Conservation (phyloP, 2,113 vertebrate genomes). For the Morone chrysops region DNA sequence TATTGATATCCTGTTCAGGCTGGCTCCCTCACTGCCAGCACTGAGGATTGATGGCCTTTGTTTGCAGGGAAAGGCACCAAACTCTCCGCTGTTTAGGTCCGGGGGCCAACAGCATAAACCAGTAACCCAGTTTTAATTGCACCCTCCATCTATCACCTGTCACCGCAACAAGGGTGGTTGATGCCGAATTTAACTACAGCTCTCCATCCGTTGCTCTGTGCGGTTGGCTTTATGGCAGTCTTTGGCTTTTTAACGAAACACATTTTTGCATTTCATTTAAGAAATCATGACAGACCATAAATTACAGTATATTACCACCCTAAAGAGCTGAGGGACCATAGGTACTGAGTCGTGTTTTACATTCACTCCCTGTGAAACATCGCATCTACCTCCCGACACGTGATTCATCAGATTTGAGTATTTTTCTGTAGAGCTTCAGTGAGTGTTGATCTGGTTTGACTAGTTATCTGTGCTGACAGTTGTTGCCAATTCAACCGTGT, state of each 20-base stretch:
- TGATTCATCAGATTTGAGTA: conserved; percentile 6
- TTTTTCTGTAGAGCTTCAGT: background rate
- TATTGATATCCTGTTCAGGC: conserved; percentile 75
- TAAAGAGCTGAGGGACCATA: background rate
- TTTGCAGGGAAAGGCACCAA: conserved; percentile 76
- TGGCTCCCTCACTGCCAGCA: conserved; percentile 57
- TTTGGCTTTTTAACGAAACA: conserved; percentile 7
- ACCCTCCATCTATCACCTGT: conserved; percentile 82
- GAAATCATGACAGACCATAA: background rate
- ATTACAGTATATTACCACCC: background rate
- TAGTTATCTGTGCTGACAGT: conserved; percentile 40
- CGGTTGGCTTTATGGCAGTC: background rate
- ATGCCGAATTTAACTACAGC: conserved; percentile 67
- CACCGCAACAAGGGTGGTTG: conserved; percentile 66
- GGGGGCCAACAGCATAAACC: conserved; percentile 77
- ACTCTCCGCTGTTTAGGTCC: conserved; percentile 73
- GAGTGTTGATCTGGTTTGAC: conserved; percentile 48
- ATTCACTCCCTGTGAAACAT: background rate
- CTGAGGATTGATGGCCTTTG: conserved; percentile 82
- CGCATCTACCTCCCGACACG: background rate
- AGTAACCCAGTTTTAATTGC: conserved; percentile 87
- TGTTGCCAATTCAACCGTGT: conserved; percentile 48
- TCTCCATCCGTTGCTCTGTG: conserved; percentile 38
- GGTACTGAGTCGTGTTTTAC: background rate
- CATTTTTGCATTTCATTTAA: background rate